These are phyloP conservation scores for Oncorhynchus nerka DNA, from an alignment of 2,113 vertebrate species.

Conservation along the genomic window DNA sequence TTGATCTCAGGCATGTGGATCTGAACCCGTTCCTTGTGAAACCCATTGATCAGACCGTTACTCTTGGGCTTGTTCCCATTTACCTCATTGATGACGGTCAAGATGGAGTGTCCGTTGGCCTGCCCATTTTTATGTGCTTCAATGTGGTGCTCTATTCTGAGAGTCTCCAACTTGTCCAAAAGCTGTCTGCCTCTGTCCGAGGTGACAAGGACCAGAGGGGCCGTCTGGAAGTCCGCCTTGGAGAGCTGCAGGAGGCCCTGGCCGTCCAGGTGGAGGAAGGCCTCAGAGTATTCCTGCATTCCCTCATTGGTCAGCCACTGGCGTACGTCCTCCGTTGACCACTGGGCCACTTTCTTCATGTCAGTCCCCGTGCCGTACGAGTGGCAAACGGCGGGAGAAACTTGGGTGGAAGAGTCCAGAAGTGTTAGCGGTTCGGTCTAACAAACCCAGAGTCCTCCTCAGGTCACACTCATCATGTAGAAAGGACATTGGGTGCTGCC, in stretches of 20 bases:
- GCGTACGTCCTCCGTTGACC: slow-evolving; percentile 80
- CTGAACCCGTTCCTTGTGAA: slow-evolving; percentile 52
- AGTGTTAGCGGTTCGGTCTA: background rate
- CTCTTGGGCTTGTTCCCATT: slow-evolving; percentile 62
- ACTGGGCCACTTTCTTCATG: slow-evolving; percentile 82
- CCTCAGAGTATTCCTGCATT: slow-evolving; percentile 81
- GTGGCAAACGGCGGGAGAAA: slow-evolving; percentile 10
- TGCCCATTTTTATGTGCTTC: slow-evolving; percentile 85
- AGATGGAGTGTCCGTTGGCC: slow-evolving; percentile 58
- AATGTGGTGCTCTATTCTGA: slow-evolving; percentile 84
- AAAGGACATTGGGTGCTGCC: slow-evolving; percentile 29
- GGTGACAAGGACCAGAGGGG: slow-evolving; percentile 77
- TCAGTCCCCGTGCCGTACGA: slow-evolving; percentile 34
- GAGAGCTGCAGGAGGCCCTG: slow-evolving; percentile 78
- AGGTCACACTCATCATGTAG: slow-evolving; percentile 53
- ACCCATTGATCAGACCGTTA: slow-evolving; percentile 81
- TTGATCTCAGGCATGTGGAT: slow-evolving; percentile 73
- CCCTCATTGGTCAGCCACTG: slow-evolving; percentile 82
- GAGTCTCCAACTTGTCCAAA: slow-evolving; percentile 80
- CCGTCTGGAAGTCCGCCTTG: slow-evolving; percentile 75
- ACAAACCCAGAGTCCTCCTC: slow-evolving; percentile 36
- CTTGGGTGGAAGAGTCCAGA: background rate
- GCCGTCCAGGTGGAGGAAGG: slow-evolving; percentile 73
- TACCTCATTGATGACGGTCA: slow-evolving; percentile 51
- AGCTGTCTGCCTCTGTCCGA: slow-evolving; percentile 80